phyloP scores from a whole-genome alignment of 2,888 invertebrate species.

The Salpingus planirostris region DNA sequence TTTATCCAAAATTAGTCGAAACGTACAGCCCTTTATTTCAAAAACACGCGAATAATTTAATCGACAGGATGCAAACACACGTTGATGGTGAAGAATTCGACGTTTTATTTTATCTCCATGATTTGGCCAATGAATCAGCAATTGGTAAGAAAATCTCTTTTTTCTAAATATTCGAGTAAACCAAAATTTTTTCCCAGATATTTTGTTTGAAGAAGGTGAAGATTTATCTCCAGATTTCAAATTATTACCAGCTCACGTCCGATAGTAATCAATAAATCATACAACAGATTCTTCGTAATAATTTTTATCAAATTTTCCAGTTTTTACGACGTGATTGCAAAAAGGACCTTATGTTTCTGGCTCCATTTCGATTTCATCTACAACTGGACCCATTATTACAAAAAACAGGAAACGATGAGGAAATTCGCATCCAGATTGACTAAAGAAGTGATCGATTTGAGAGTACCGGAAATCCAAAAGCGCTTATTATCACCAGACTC shows the following conservation, averaged over 20 bases:
- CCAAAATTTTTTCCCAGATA: slow-evolving; percentile 13
- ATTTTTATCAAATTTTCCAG: no score
- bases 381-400: slow-evolving; percentile 11
- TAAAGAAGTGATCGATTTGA: slow-evolving; percentile 2
- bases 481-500: no score
- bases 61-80: slow-evolving; percentile 9
- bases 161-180: slow-evolving; percentile 1
- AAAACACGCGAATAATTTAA: slow-evolving; percentile 18
- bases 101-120: slow-evolving; percentile 15
- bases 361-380: slow-evolving; percentile 14
- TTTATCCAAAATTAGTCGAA: slow-evolving; percentile 16
- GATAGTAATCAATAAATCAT: no score
- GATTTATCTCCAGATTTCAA: no score
- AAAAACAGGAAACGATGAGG: slow-evolving; percentile 13
- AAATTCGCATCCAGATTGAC: slow-evolving; percentile 1
- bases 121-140: slow-evolving; percentile 17
- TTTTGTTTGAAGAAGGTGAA: no score
- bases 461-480: no score
- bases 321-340: slow-evolving; percentile 18
- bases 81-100: slow-evolving; percentile 13
- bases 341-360: slow-evolving; percentile 16
- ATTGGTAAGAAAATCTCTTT: slow-evolving; percentile 20
- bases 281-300: slow-evolving; percentile 12
- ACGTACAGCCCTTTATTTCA: slow-evolving; percentile 18
- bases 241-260: no score